A percentile compares a stretch with the other conserved stretches of the same genome.
These are phyloP conservation scores for Diaphora mendica DNA, from an alignment of 2,888 invertebrate genomes.

Conservation along the genomic window DNA sequence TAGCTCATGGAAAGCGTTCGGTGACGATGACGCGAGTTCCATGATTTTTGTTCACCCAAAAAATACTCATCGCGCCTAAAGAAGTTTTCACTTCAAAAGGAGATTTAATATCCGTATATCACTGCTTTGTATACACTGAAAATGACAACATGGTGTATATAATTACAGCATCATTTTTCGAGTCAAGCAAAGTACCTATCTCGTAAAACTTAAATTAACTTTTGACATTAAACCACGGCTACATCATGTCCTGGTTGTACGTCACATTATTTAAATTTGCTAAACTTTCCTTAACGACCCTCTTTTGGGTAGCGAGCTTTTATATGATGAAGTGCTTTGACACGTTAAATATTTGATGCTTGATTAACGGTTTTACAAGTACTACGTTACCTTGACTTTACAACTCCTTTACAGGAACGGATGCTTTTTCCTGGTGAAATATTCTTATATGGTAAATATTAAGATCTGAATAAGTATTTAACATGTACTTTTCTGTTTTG, in stretches of 20 bases:
- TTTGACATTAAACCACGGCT: neutral
- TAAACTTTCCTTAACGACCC: conserved; percentile 6
- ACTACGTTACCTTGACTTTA: neutral
- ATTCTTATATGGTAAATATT: no score
- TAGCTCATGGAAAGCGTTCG: no score
- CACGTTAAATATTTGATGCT: neutral
- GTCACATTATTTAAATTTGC: conserved; percentile 11
- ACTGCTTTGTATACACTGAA: neutral
- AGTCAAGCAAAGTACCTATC: neutral
- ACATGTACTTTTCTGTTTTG: no score
- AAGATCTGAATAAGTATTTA: no score
- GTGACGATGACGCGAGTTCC: no score
- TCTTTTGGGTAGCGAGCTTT: neutral
- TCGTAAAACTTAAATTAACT: neutral
- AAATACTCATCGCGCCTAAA: no score
- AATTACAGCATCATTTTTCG: neutral
- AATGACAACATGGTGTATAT: neutral
- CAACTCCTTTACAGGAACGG: no score
- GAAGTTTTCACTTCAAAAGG: no score
- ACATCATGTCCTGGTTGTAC: neutral
- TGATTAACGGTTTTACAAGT: neutral
- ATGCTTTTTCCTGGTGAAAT: no score
- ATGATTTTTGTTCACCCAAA: no score
- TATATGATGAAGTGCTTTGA: neutral
- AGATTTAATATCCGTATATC: neutral